Evolutionary conservation across 2,797 vertebrate genomes (phyloP).

Genomic region (Pyrrhura leucotis): DNA sequence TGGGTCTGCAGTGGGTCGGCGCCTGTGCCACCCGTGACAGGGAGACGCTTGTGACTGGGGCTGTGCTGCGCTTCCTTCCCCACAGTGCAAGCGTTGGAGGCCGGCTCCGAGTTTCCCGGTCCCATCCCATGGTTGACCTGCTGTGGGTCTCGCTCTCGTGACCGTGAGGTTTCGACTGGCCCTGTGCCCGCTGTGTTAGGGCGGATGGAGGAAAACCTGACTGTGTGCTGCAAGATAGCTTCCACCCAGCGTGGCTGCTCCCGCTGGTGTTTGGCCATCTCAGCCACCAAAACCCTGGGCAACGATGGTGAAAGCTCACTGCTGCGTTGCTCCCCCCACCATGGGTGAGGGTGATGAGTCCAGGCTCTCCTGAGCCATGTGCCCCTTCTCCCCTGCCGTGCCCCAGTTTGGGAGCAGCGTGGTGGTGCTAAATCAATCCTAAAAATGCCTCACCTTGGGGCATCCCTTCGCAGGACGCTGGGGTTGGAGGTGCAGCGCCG

Average conservation of each 20-base stretch:
- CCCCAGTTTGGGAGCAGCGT: accelerated
- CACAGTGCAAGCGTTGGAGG: accelerated
- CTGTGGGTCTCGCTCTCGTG: neutral
- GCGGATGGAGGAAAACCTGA: neutral
- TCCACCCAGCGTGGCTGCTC: neutral
- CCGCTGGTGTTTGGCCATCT: accelerated
- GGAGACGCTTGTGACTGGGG: neutral
- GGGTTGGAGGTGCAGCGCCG: neutral
- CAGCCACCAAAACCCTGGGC: neutral
- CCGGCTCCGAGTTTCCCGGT: neutral
- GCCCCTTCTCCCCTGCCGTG: accelerated
- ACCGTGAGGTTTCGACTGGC: neutral
- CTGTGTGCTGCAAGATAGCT: neutral
- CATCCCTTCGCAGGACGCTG: neutral
- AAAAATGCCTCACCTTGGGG: neutral
- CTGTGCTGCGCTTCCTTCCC: neutral
- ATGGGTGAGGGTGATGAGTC: neutral
- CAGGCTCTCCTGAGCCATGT: neutral
- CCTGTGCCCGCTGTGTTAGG: neutral
- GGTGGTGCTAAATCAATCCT: neutral
- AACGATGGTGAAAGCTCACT: neutral
- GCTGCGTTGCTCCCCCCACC: neutral
- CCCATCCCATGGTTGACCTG: neutral
- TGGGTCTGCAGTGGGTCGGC: neutral
- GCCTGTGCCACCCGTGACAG: accelerated